Evolutionary conservation across 2,113 vertebrate species (phyloP).

Genomic region (Motacilla alba): DNA sequence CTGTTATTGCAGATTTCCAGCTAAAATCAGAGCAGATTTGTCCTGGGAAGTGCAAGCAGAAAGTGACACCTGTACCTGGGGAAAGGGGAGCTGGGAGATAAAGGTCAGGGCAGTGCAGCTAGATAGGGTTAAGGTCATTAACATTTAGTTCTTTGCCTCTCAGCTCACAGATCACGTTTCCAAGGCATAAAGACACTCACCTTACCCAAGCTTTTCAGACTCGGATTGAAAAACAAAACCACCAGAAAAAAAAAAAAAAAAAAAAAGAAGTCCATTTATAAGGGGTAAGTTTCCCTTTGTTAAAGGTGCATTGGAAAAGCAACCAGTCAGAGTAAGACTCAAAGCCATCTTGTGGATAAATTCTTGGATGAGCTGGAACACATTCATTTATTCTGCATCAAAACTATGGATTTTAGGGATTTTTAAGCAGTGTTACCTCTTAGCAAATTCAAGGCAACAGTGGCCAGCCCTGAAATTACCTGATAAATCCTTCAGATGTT

Average conservation of each 20-base stretch:
- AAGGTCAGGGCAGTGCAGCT: background rate
- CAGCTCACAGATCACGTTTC: background rate
- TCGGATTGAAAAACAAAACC: background rate
- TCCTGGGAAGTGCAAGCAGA: background rate
- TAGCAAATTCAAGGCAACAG: background rate
- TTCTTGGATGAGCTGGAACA: background rate
- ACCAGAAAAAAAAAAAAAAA: background rate
- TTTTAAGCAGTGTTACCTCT: background rate
- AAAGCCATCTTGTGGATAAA: background rate
- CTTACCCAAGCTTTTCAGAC: background rate
- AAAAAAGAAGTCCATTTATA: too few species aligned
- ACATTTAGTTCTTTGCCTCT: background rate
- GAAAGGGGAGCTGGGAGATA: conserved; percentile 16
- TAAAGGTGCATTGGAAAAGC: background rate
- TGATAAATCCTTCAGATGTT: background rate
- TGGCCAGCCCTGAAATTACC: background rate
- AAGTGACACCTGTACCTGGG: background rate
- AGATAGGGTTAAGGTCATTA: background rate
- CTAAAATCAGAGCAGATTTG: background rate
- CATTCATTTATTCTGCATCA: accelerated
- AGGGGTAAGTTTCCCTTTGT: background rate
- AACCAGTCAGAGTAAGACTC: background rate
- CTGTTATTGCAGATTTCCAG: background rate
- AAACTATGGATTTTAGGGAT: accelerated
- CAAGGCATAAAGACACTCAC: background rate